Percentiles rank a stretch among this genome's conserved stretches.
phyloP scores from a whole-genome alignment of 2,797 vertebrate species.

The Petrocephalus schoutedeni region DNA sequence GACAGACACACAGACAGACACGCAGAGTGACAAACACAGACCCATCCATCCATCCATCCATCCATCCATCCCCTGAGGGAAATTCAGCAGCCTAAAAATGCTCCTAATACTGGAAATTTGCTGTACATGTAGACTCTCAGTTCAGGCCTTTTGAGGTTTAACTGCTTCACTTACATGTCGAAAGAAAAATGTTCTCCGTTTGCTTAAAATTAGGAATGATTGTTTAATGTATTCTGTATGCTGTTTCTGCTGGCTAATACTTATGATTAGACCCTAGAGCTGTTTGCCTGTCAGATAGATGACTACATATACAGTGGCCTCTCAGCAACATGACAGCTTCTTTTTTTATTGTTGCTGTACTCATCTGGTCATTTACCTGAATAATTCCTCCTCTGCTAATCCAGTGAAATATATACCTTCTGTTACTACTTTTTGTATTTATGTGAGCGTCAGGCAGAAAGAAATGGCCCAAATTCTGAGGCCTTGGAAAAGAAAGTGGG shows the following conservation, averaged over 20 bases:
- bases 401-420: neutral
- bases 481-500: conserved; percentile 17
- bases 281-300: neutral
- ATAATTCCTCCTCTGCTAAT: neutral
- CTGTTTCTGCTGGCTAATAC: neutral
- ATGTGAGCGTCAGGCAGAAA: neutral
- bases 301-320: neutral
- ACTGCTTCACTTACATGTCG: neutral
- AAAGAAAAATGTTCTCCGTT: neutral
- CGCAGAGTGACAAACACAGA: too few species aligned
- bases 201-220: neutral
- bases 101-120: neutral
- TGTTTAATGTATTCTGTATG: neutral
- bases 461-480: conserved; percentile 7
- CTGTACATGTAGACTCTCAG: neutral
- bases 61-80: too few species aligned
- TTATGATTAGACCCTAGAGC: neutral
- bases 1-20: too few species aligned
- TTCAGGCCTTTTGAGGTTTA: neutral
- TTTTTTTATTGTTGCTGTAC: neutral
- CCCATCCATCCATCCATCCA: too few species aligned
- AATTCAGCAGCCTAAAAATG: neutral
- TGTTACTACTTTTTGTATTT: neutral
- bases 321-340: neutral
- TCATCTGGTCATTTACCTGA: neutral